Base-by-base conservation (phyloP, 1,140 invertebrate genomes). In the Atta colombica region DNA sequence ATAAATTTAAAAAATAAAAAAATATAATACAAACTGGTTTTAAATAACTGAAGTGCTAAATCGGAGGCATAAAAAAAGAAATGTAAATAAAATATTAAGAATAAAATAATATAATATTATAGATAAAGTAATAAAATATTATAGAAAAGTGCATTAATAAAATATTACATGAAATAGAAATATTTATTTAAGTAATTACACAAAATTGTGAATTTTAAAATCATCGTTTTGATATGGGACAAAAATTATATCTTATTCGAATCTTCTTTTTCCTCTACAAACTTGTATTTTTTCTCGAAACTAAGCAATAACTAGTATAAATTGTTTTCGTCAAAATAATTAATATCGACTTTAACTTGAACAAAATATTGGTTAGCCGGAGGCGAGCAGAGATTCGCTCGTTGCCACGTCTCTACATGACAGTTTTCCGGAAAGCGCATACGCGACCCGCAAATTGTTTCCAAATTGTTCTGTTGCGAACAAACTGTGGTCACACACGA, bases 391-490 rank as follows among this genome's bases (percentile, higher is more conserved):
- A 77, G 85, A 89, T 90, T 89, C 78, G 60, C 88, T 77, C 60
- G 58, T 49, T 89, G 86, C 88, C 63, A 66, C 35, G 25, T 49
- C 63, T 78, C 65, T 77, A 68, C 68, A 77, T 84, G 82, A 90
- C 87, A 85, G 89, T 90, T 90, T 80, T 90, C 86, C 63, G 85
- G 60, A 74, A 55, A 61, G 81, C 63, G 84, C 82, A 88, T 90
- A 81, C 39, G 81, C 85, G 89, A 74, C 65, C 72, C 71, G 87
- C 77, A 88, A 90, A 90, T 90, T 88, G 89, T 91, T 91, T 91
- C 77, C 89, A 90, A 77, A 90, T 88, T 90, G 89, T 90, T 90
- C 86, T 63, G 80, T 88, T 86, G 35, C 72, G 77, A 91, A 88
- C 89, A 88, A 91, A 91, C 89, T 80, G 77, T 78, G 66, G 72